Percentiles rank a stretch among this genome's conserved stretches.
These are phyloP conservation scores for Esox masquinongy DNA, from an alignment of 2,797 vertebrate genomes.

Conservation along the genomic window DNA sequence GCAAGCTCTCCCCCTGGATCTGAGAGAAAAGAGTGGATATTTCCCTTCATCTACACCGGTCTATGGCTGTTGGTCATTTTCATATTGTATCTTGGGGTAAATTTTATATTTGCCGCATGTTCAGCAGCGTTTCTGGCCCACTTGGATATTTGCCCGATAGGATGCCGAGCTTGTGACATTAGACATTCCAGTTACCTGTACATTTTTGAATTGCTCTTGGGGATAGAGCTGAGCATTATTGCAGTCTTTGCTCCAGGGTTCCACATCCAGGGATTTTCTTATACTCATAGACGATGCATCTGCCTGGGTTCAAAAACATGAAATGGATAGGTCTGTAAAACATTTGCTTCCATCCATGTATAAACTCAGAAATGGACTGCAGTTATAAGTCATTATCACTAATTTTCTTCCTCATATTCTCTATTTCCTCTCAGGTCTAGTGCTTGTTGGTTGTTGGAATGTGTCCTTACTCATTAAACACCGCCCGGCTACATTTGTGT, in stretches of 20 bases:
- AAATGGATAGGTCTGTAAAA: conserved; percentile 46
- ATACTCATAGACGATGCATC: background rate
- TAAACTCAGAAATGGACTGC: background rate
- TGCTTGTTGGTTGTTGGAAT: background rate
- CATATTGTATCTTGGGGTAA: too few relatives aligned
- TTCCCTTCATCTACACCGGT: too few relatives aligned
- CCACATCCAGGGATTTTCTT: conserved; percentile 74
- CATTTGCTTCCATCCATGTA: background rate
- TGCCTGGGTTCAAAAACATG: background rate
- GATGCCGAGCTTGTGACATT: background rate
- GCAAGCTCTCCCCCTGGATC: conserved; percentile 60
- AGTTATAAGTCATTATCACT: background rate
- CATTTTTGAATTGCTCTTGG: conserved; percentile 67
- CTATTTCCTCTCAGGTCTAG: background rate
- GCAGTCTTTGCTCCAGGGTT: conserved; percentile 80
- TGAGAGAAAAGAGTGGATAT: conserved; percentile 20
- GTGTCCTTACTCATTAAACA: background rate
- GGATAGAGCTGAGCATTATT: conserved; percentile 62
- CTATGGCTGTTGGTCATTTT: too few relatives aligned
- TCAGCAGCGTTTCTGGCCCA: too few relatives aligned
- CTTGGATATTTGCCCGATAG: background rate
- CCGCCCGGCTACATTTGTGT: too few relatives aligned
- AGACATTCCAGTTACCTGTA: conserved; percentile 57
- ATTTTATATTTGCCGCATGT: too few relatives aligned
- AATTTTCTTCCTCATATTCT: background rate